Conservation (phyloP, 2,888 invertebrate genomes). For the Ochropleura leucogaster region DNA sequence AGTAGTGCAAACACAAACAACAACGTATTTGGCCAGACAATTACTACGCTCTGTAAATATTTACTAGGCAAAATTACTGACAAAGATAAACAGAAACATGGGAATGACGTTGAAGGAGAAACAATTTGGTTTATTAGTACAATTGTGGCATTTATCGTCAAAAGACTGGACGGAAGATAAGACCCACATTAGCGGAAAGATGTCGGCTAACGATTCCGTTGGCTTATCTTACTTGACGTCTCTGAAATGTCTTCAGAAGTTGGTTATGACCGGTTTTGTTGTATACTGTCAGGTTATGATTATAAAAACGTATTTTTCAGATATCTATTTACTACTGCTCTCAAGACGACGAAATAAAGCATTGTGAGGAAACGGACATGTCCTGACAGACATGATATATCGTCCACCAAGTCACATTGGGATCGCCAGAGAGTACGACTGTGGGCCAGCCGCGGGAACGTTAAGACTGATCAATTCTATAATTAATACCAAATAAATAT, state of each 20-base stretch:
- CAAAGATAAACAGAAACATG: slow-evolving; percentile 64
- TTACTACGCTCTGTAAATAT: slow-evolving; percentile 63
- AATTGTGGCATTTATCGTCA: slow-evolving; percentile 51
- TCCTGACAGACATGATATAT: background rate
- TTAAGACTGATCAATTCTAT: background rate
- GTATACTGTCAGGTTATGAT: background rate
- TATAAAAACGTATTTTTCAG: too few relatives aligned
- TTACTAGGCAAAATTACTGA: slow-evolving; percentile 68
- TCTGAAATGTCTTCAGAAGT: slow-evolving; percentile 21
- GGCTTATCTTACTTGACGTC: slow-evolving; percentile 14
- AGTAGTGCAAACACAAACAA: slow-evolving; percentile 41
- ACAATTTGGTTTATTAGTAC: slow-evolving; percentile 62
- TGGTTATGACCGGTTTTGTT: slow-evolving; percentile 13
- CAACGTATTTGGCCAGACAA: slow-evolving; percentile 61
- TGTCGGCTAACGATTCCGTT: slow-evolving; percentile 41
- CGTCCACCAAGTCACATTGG: background rate
- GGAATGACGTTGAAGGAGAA: slow-evolving; percentile 46
- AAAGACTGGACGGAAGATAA: slow-evolving; percentile 35
- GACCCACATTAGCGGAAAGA: slow-evolving; percentile 49
- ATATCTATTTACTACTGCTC: background rate
- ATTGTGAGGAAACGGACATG: background rate
- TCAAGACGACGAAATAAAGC: background rate
- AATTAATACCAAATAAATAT: background rate
- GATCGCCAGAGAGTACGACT: background rate
- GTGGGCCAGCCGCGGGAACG: background rate